Evolutionary conservation across 2,113 vertebrate genomes (phyloP).

Genomic region (Bufo gargarizans): DNA sequence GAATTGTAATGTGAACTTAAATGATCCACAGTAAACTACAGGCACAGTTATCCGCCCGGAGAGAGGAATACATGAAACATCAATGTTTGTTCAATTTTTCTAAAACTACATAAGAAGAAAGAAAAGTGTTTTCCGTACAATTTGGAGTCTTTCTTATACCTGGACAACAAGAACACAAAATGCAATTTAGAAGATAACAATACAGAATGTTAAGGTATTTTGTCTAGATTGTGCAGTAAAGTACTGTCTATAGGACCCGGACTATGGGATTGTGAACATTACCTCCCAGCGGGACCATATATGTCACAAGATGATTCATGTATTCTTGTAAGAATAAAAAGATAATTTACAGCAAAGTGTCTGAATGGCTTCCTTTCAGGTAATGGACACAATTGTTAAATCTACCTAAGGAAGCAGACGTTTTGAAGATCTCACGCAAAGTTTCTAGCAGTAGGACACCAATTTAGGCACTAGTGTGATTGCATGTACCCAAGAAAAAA

Average conservation of each 20-base stretch:
- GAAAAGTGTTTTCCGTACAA: background rate
- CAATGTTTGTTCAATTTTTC: background rate
- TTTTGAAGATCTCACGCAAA: background rate
- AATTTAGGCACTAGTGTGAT: background rate
- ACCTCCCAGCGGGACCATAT: background rate
- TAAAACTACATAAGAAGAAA: background rate
- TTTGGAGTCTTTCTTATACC: background rate
- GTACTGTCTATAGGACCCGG: background rate
- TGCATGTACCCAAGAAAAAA: no score
- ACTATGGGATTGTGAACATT: background rate
- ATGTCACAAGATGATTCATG: background rate
- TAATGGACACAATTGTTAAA: background rate
- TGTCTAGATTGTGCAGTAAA: background rate
- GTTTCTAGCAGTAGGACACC: background rate
- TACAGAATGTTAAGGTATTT: background rate
- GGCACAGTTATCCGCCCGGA: background rate
- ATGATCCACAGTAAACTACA: background rate
- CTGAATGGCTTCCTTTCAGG: background rate
- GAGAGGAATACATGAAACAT: conserved; percentile 1
- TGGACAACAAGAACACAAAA: background rate
- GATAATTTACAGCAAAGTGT: background rate
- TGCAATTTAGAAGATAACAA: background rate
- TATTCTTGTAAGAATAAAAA: background rate
- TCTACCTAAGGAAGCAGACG: background rate
- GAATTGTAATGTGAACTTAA: background rate